These are phyloP conservation scores for Siniperca chuatsi DNA, from an alignment of 2,113 vertebrate species.

Conservation along the genomic window DNA sequence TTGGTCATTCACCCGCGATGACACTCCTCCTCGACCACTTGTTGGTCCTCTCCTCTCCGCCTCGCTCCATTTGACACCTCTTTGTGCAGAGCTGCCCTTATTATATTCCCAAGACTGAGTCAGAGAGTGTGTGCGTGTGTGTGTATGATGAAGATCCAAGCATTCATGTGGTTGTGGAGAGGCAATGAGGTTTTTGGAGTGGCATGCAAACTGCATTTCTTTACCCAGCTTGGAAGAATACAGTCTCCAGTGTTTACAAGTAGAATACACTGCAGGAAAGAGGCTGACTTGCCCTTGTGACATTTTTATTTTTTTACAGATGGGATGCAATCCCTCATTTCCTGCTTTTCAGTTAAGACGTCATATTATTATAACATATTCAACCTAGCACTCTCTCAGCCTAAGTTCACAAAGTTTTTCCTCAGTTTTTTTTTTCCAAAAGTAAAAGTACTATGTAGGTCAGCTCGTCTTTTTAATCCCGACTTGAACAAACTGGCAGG, in stretches of 20 bases:
- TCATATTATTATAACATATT: slow-evolving; percentile 32
- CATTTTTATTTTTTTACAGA: background rate
- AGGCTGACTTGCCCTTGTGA: slow-evolving; percentile 1
- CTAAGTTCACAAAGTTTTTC: slow-evolving; percentile 75
- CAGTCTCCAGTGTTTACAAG: slow-evolving; percentile 21
- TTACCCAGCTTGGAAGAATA: slow-evolving; percentile 28
- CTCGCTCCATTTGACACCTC: slow-evolving; percentile 71
- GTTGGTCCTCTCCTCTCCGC: slow-evolving; percentile 41
- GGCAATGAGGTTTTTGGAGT: slow-evolving; percentile 51
- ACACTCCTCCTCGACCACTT: slow-evolving; percentile 50
- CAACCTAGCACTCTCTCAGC: slow-evolving; percentile 43
- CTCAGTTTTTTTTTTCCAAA: slow-evolving; percentile 35
- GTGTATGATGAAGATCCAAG: slow-evolving; percentile 30
- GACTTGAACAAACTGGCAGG: slow-evolving; percentile 81
- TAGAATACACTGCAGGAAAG: background rate
- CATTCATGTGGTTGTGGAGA: slow-evolving; percentile 53
- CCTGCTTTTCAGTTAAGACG: slow-evolving; percentile 43
- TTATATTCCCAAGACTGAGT: slow-evolving; percentile 50
- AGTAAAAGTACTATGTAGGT: slow-evolving; percentile 80
- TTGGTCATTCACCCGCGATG: slow-evolving; percentile 49
- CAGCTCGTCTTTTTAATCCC: slow-evolving; percentile 78
- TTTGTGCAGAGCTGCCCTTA: slow-evolving; percentile 60
- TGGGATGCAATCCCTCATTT: slow-evolving; percentile 9
- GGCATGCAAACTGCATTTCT: slow-evolving; percentile 51
- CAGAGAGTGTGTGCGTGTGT: slow-evolving; percentile 27